Evolutionary conservation across 2,113 vertebrate genomes (phyloP), one percentile per base, ranked within the genome.

Genomic region (Barnardius zonarius): DNA sequence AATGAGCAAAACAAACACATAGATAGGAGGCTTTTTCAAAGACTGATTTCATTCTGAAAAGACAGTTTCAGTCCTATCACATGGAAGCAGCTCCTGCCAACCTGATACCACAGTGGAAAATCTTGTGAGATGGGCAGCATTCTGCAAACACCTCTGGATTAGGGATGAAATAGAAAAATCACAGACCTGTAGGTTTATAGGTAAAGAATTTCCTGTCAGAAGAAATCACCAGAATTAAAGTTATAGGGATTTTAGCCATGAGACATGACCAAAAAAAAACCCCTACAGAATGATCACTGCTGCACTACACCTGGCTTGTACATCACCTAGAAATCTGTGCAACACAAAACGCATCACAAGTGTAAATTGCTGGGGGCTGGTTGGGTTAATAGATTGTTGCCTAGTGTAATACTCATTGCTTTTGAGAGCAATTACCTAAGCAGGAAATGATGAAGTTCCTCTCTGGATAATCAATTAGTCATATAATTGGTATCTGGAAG

Each of bases 1-100:
- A 57, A 30, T 28, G 76, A 90, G 74, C 78, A 94, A 91, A 96
- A 85, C 88, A 95, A 93, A 90, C 54, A 88, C 43, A 74, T 77
- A 95, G 88, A 80, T 61, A 66, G 90, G 86, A 93, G 81, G 37
- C 66, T 80, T 92, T 86, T 86, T 90, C 59, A 68, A 86, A 92
- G 86, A 77, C 24, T 23, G 81, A 92, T 86, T 93, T 90, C 35
- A 51, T 95, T 39, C 76, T 28, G 62, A 43, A 88, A 90, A 91
- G 57, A 54, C 11, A 20, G 33, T 62, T 94, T 63, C 61, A 70
- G 68, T 24, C 20, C 41, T 23, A 2, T 25, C 33, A 37, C 13
- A 39, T 8, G n/a, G 54, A 75, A 80, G 28, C 49, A 69, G 44
- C 18, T 86, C 77, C 77, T 44, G 61, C 17, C 81, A 86, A 54